A percentile compares a stretch with the other conserved stretches of the same genome.
Evolutionary conservation across 2,888 invertebrate species (phyloP).

Genomic region (Eucera pruinosa): DNA sequence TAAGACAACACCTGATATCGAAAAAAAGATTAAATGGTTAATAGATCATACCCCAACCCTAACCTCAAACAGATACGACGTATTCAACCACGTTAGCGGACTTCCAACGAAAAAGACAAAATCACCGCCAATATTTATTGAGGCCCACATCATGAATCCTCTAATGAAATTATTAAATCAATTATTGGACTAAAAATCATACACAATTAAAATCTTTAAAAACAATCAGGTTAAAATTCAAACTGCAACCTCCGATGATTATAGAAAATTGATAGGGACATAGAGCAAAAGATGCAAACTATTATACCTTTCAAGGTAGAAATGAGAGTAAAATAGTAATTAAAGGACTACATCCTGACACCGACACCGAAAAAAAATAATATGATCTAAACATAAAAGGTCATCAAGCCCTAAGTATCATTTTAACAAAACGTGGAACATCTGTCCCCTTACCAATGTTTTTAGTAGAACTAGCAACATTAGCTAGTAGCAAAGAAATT

Average conservation of each 20-base stretch:
- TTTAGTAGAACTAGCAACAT: no score
- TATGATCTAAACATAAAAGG: no score
- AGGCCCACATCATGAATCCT: neutral
- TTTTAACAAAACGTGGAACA: no score
- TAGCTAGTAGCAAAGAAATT: no score
- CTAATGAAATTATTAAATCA: neutral
- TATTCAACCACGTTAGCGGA: no score
- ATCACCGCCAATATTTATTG: neutral
- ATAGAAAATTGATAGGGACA: neutral
- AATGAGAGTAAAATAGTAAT: neutral
- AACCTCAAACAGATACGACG: neutral
- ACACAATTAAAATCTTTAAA: neutral
- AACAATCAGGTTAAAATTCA: neutral
- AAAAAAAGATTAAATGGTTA: conserved; percentile 3
- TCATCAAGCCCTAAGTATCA: no score
- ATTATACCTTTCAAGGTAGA: neutral
- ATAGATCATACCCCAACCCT: neutral
- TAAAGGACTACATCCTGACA: neutral
- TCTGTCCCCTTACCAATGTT: no score
- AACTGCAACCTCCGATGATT: neutral
- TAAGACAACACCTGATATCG: neutral
- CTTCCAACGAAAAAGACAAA: no score
- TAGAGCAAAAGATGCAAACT: neutral
- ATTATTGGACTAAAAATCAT: neutral
- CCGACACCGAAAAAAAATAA: no score